These are phyloP conservation scores for Philaenus spumarius DNA, from an alignment of 1,140 invertebrate species.

Conservation along the genomic window DNA sequence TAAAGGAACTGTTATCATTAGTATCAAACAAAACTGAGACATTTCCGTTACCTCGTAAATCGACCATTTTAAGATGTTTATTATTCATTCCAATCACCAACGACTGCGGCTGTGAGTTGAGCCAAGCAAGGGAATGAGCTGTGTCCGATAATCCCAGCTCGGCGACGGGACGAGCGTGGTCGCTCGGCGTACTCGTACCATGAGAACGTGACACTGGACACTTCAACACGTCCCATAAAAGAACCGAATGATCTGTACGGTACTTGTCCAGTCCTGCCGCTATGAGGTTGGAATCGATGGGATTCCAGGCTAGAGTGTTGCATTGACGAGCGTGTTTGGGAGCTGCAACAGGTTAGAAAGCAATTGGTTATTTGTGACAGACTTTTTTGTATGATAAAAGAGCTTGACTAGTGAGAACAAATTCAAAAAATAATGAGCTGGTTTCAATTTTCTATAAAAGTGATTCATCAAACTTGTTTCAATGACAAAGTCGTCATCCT, in stretches of 20 bases:
- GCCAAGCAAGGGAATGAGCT: constrained; percentile 80
- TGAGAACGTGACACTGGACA: constrained; percentile 30
- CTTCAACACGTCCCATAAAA: constrained; percentile 71
- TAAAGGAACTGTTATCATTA: no score
- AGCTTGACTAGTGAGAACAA: no score
- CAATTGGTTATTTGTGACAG: no score
- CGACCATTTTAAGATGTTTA: constrained; percentile 85
- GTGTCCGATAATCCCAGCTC: constrained; percentile 69
- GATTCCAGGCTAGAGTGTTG: constrained; percentile 84
- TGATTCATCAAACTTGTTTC: no score
- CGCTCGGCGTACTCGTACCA: not conserved
- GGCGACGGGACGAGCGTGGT: constrained; percentile 22
- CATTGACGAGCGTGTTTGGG: constrained; percentile 76
- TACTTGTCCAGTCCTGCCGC: constrained; percentile 82
- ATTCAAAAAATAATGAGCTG: no score
- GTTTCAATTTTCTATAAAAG: no score
- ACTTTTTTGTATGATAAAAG: no score
- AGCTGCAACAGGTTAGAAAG: constrained; percentile 47
- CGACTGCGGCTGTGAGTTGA: constrained; percentile 60
- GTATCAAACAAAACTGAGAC: not conserved
- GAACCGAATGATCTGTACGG: constrained; percentile 69
- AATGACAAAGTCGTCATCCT: no score
- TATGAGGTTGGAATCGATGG: constrained; percentile 71
- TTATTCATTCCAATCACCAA: constrained; percentile 82
- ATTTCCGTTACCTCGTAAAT: constrained; percentile 69